These are phyloP conservation scores for Apogon talboti DNA, from an alignment of 2,797 vertebrate species.

Conservation along the genomic window DNA sequence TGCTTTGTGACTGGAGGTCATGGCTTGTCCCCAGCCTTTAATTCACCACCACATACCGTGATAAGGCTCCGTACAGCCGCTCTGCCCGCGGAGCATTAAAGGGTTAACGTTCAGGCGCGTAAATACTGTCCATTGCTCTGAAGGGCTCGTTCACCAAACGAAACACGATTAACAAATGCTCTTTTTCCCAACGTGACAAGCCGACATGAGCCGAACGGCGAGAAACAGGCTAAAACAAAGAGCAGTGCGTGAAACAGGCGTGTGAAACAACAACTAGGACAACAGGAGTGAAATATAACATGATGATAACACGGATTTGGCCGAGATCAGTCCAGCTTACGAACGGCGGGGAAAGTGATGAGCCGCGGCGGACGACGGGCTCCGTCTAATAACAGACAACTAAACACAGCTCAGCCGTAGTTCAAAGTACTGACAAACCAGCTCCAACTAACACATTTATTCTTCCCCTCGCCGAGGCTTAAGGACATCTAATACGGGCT, in stretches of 20 bases:
- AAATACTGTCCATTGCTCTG: conserved; percentile 74
- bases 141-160: conserved; percentile 59
- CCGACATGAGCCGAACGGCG: conserved; percentile 28
- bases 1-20: conserved; percentile 18
- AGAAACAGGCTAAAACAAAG: conserved; percentile 11
- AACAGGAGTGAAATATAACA: conserved; percentile 12
- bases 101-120: conserved; percentile 87
- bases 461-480: conserved; percentile 2
- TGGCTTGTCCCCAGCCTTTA: conserved; percentile 5
- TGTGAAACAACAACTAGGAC: neutral
- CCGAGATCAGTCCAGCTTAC: conserved; percentile 13
- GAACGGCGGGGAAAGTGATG: conserved; percentile 56
- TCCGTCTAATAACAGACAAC: neutral
- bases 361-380: conserved; percentile 16
- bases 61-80: conserved; percentile 6
- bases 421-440: neutral
- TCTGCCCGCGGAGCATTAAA: conserved; percentile 48
- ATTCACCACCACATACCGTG: conserved; percentile 23
- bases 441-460: neutral
- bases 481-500: conserved; percentile 38
- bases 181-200: neutral
- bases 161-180: conserved; percentile 48
- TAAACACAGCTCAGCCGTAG: neutral
- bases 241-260: neutral
- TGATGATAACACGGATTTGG: conserved; percentile 13